Base-by-base conservation (phyloP, 2,888 invertebrate genomes). In the Trachelus tabidus region DNA sequence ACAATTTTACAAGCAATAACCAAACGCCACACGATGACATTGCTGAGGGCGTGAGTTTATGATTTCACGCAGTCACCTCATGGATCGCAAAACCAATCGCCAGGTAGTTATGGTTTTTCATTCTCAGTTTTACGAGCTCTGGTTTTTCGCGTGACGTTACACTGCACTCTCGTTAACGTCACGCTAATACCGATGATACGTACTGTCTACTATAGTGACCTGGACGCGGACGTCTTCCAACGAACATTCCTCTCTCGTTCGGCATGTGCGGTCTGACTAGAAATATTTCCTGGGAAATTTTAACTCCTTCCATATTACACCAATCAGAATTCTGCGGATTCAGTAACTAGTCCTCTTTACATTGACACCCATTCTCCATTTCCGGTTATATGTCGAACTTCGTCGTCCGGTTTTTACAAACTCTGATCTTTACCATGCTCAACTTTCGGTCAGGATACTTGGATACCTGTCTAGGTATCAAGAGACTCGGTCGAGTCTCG, bases 1-100 rank as follows among this genome's bases (percentile, higher is more conserved):
- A 78, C 76, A 77, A 85, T 81, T 84, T 85, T 82, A 82, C 82
- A 82, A 85, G 84, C 85, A 83, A 83, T 86, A 85, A 85, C 84
- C 80, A 35, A 82, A 86, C 81, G 79, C 3, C 75, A 73, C 35
- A 35, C 68, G 68, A 75, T 82, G 40, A 6, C 40, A 23, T 15
- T 37, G 37, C 37, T 12, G 15, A 37, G 37, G 4, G 15, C 37
- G 80, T 81, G 74, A 81, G 80, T 85, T 85, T 82, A 83, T 75
- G 80, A 68, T 74, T 76, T 37, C 77, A 68, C 79, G 68, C 71
- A 75, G 77, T 75, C 69, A 74, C 80, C 79, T 81, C 80, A 75
- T 79, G 69, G 78, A 75, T 40, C 68, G 40, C 40, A 15, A 40
- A 40, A 40, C 31, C 73, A 35, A 80, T 76, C 73, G 76, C 80